Evolutionary conservation across 2,797 vertebrate genomes (phyloP).

Genomic region (Myotis vivesi): DNA sequence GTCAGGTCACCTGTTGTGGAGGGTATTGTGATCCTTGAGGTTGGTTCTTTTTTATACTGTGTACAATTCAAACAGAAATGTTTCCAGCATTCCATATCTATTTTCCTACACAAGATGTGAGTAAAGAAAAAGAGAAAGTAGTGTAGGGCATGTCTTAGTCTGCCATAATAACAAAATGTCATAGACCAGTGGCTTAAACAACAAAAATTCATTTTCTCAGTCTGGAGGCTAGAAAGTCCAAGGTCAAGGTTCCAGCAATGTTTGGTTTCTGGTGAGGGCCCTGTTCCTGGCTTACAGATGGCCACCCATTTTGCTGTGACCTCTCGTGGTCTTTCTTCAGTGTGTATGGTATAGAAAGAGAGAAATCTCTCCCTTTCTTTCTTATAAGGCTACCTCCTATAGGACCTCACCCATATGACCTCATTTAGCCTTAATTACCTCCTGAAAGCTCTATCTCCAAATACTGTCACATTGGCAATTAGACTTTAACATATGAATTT

Average conservation of each 20-base stretch:
- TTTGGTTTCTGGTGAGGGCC: background rate
- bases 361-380: background rate
- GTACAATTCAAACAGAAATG: conserved; percentile 2
- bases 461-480: background rate
- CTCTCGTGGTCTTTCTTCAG: background rate
- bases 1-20: background rate
- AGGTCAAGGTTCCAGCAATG: background rate
- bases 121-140: background rate
- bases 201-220: background rate
- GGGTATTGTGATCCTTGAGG: background rate
- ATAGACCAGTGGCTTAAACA: background rate
- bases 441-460: background rate
- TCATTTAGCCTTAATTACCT: background rate
- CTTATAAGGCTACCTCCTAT: background rate
- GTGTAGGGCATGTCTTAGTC: background rate
- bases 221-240: background rate
- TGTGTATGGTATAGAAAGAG: background rate
- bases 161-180: background rate
- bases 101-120: background rate
- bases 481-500: background rate
- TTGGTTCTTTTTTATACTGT: background rate
- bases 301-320: background rate
- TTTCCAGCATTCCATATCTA: background rate
- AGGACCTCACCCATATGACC: background rate
- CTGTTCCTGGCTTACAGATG: background rate